A percentile compares a stretch with the other conserved stretches of the same genome.
phyloP scores from a whole-genome alignment of 2,113 vertebrate species.

The Apteryx mantelli region DNA sequence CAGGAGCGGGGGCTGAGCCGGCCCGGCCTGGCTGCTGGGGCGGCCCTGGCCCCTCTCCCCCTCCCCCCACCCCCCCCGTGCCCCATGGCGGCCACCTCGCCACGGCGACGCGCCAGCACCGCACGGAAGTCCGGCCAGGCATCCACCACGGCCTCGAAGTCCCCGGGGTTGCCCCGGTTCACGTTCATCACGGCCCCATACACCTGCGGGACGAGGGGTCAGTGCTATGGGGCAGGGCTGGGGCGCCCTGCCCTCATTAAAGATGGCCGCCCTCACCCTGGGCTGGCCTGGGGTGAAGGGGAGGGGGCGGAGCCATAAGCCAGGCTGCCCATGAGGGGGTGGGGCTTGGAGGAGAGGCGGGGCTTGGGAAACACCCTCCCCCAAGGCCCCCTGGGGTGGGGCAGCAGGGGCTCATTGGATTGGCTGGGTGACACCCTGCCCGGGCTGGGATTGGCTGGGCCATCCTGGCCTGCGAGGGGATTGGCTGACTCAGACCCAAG shows the following conservation, averaged over 20 bases:
- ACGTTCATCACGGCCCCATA: constrained; percentile 41
- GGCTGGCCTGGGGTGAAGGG: not conserved
- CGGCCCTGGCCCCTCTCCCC: not conserved
- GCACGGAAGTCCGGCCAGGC: not conserved
- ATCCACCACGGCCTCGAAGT: constrained; percentile 18
- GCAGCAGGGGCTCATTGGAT: not conserved
- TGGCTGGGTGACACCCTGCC: not conserved
- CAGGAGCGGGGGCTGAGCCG: not conserved
- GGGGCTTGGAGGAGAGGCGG: not conserved
- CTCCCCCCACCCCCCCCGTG: too few relatives aligned
- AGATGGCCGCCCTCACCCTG: not conserved
- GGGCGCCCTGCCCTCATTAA: not conserved
- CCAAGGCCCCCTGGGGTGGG: too few relatives aligned
- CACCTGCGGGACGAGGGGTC: not conserved
- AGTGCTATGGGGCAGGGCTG: not conserved
- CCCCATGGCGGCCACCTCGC: constrained; percentile 2
- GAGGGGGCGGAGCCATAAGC: not conserved
- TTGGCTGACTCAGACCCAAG: not conserved
- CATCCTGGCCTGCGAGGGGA: not conserved
- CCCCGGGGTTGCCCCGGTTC: constrained; percentile 15
- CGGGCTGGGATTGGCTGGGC: not conserved
- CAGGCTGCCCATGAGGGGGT: not conserved
- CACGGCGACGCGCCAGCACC: not conserved
- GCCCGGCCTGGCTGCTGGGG: accelerated
- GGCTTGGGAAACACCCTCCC: not conserved